phyloP scores from a whole-genome alignment of 2,888 invertebrate genomes.

The Aradus depressus region DNA sequence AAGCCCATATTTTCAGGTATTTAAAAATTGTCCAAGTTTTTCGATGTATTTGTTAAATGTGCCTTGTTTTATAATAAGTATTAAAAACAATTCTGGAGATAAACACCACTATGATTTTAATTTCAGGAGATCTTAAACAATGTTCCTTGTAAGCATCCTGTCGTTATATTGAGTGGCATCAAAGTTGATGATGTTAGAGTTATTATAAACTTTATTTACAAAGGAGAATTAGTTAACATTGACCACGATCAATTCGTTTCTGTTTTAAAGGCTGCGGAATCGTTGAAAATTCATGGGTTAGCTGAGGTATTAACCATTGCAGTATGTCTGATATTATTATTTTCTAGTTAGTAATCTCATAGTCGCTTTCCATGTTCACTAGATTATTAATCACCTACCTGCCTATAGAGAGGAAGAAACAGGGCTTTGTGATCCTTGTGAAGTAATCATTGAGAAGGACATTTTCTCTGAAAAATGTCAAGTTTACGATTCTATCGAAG shows the following conservation, averaged over 20 bases:
- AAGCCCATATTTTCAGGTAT: constrained; percentile 55
- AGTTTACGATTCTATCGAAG: too few species aligned
- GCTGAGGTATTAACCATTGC: constrained; percentile 40
- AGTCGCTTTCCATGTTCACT: too few species aligned
- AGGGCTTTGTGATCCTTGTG: too few species aligned
- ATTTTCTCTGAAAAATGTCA: too few species aligned
- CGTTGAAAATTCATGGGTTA: constrained; percentile 63
- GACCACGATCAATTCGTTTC: constrained; percentile 65
- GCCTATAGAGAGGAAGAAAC: too few species aligned
- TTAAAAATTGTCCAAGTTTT: constrained; percentile 34
- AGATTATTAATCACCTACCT: too few species aligned
- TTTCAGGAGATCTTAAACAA: constrained; percentile 16
- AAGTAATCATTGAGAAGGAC: too few species aligned
- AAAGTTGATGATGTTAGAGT: constrained; percentile 65
- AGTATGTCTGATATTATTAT: too few species aligned
- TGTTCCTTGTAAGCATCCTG: constrained; percentile 49
- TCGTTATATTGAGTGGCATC: constrained; percentile 66
- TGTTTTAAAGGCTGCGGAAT: constrained; percentile 63
- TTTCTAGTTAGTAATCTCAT: neutral
- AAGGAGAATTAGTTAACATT: constrained; percentile 62
- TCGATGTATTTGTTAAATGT: constrained; percentile 35
- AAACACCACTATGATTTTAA: too few species aligned
- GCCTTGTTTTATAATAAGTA: neutral
- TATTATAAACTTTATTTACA: constrained; percentile 72
- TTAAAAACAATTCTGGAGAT: too few species aligned